Conservation (phyloP, 2,113 vertebrate genomes). For the Pholis gunnellus region DNA sequence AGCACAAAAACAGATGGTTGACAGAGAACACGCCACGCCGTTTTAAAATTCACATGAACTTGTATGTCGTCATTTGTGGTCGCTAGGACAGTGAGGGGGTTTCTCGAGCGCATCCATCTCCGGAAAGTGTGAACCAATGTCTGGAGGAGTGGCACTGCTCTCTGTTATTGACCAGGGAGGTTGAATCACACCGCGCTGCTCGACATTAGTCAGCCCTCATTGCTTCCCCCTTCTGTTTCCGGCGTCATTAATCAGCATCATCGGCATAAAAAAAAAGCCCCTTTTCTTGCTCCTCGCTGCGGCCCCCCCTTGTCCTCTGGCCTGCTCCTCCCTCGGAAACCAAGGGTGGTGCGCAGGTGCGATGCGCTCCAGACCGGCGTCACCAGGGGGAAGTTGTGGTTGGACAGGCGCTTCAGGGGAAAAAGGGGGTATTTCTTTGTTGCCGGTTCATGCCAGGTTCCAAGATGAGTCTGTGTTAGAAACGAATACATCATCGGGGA, state of each 20-base stretch:
- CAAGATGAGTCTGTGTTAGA: constrained; percentile 5
- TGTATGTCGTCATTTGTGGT: constrained; percentile 9
- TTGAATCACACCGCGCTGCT: constrained; percentile 37
- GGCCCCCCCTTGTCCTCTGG: background rate
- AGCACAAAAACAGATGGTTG: background rate
- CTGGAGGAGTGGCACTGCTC: constrained; percentile 56
- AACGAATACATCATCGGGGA: constrained; percentile 9
- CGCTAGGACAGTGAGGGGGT: constrained; percentile 20
- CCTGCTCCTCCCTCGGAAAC: constrained; percentile 12
- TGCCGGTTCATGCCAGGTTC: background rate
- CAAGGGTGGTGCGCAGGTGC: constrained; percentile 17
- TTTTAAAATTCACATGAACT: background rate
- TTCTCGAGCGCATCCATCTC: constrained; percentile 40
- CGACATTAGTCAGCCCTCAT: constrained; percentile 48
- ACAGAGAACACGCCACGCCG: background rate
- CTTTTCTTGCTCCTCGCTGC: background rate
- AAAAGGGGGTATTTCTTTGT: constrained; percentile 9
- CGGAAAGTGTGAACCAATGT: constrained; percentile 73
- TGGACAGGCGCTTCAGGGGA: background rate
- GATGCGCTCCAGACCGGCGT: constrained; percentile 18
- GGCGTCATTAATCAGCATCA: background rate
- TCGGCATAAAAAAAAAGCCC: constrained; percentile 1
- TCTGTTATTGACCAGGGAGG: constrained; percentile 11
- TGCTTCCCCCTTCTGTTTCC: constrained; percentile 64
- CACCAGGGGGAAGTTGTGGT: constrained; percentile 52